Percentiles rank a stretch among this genome's conserved stretches.
phyloP scores from a whole-genome alignment of 2,888 invertebrate species.

The Epinotia demarniana region DNA sequence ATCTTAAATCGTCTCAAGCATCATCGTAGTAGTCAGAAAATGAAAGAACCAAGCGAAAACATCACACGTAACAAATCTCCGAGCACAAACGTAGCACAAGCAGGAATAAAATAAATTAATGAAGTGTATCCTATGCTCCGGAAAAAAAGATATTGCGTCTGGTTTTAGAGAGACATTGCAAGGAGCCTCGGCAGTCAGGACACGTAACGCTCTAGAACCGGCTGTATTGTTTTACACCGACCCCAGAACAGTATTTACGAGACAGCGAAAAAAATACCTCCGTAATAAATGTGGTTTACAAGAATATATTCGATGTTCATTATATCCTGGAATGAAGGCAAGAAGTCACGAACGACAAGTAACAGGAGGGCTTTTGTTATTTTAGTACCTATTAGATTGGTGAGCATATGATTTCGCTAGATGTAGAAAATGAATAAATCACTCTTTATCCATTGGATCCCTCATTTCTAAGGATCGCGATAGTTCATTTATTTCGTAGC shows the following conservation, averaged over 20 bases:
- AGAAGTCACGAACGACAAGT: constrained; percentile 36
- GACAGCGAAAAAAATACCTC: constrained; percentile 52
- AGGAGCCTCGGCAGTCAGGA: constrained; percentile 51
- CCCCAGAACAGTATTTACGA: constrained; percentile 55
- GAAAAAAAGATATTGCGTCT: constrained; percentile 48
- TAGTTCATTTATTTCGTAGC: background rate
- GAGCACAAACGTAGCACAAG: constrained; percentile 33
- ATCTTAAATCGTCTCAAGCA: background rate
- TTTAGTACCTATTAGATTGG: background rate
- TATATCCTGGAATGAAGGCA: constrained; percentile 38
- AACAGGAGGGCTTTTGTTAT: constrained; percentile 5
- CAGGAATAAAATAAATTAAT: constrained; percentile 49
- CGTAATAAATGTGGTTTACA: constrained; percentile 41
- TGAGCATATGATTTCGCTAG: background rate
- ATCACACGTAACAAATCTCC: constrained; percentile 18
- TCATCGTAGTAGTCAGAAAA: constrained; percentile 5
- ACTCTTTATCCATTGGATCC: background rate
- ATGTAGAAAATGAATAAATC: background rate
- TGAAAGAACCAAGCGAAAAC: background rate
- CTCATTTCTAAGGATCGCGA: background rate
- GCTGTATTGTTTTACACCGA: constrained; percentile 64
- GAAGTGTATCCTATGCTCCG: constrained; percentile 55
- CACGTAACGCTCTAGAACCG: constrained; percentile 61
- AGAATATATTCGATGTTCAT: constrained; percentile 41
- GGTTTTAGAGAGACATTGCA: constrained; percentile 49